Base-by-base conservation (phyloP, 2,888 invertebrate genomes). In the Drosophila peninsularis region DNA sequence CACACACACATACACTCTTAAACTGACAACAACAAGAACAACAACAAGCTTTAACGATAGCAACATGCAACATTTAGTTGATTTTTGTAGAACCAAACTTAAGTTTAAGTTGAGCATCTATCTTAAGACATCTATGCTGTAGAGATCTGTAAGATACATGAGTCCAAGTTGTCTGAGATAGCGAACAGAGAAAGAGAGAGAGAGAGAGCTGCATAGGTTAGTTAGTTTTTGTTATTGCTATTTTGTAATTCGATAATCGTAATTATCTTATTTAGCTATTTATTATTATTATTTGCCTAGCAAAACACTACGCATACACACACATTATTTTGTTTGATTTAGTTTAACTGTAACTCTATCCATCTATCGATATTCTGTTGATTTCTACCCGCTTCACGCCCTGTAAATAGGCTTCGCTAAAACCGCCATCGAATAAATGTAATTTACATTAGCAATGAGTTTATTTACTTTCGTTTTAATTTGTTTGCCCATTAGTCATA, bases 341-440 rank as follows among this genome's bases (percentile, higher is more conserved):
- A 36, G 11, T 13, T 30, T 47, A 30, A 45, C 27, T 17, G 11
- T 11, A 17, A 41, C 49, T 21, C 49, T 21, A 21, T 21, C 14
- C 3, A 9, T 36, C 52, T 52, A 32, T 58, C 44, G 17, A 41
- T 36, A 36, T 44, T 36, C 52, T 52, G 27, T 58, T 45, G 17
- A 41, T 36, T 39, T 44, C 50, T 57, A 21, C 27, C 44, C 37
- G 53, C 63, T 62, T 62, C 32, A 42, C 57, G 52, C 54, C 63
- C 21, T 78, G 78, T 78, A 80, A 44, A 78, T 73, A 80, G 42
- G 69, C 66, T 65, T 77, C 36, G 76, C 62, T 72, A 72, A 76
- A 76, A 79, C 62, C 62, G 86, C 88, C 83, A 83, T 88, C 83
- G 83, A 83, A 83, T 83, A 83, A 88, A 83, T 68, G 67, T 70